Evolutionary conservation across 2,113 vertebrate species (phyloP).

Genomic region (Pipra filicauda): DNA sequence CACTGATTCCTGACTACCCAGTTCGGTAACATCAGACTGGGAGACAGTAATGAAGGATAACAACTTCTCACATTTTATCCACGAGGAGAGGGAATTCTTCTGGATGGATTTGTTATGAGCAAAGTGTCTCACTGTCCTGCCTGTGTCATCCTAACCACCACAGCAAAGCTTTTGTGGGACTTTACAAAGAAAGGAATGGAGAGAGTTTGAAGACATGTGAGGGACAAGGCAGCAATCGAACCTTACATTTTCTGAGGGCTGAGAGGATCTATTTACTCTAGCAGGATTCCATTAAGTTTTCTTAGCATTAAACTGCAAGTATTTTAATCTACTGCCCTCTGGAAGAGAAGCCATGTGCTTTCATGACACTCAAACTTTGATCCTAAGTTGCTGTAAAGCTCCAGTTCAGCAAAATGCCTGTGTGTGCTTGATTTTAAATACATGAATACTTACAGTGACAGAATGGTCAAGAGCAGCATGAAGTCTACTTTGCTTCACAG

Average conservation of each 20-base stretch:
- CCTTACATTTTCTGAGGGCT: neutral
- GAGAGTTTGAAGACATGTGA: neutral
- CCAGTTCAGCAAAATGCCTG: conserved; percentile 45
- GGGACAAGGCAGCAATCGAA: neutral
- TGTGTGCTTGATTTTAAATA: conserved; percentile 57
- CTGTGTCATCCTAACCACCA: neutral
- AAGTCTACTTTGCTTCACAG: conserved; percentile 56
- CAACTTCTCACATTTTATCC: neutral
- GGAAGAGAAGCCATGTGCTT: conserved; percentile 38
- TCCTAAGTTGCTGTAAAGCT: conserved; percentile 61
- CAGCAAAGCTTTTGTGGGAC: neutral
- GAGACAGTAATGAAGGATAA: neutral
- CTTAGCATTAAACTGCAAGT: conserved; percentile 37
- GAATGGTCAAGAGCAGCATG: conserved; percentile 51
- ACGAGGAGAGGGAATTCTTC: neutral
- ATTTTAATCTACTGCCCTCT: conserved; percentile 21
- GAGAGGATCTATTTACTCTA: neutral
- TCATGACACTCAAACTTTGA: conserved; percentile 32
- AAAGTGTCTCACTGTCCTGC: neutral
- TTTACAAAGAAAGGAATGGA: neutral
- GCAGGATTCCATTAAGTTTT: conserved; percentile 41
- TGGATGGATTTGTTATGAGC: neutral
- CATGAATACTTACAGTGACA: conserved; percentile 55
- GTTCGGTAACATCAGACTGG: neutral
- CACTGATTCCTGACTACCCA: neutral